A percentile compares a stretch with the other conserved stretches of the same genome.
Conservation (phyloP, 2,888 invertebrate genomes). For the Stramonita haemastoma region DNA sequence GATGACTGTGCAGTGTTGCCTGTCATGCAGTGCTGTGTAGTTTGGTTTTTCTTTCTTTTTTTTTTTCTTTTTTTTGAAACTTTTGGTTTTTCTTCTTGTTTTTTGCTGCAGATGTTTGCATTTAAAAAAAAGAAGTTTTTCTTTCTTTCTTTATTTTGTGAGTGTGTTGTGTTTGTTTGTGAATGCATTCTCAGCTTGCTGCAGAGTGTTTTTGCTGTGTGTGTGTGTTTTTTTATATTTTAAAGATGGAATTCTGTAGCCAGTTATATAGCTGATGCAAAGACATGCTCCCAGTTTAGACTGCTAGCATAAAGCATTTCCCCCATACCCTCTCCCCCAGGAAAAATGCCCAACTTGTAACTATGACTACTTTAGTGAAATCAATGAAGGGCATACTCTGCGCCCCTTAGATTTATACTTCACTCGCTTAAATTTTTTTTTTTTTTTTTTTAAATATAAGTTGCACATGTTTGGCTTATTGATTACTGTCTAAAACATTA, state of each 20-base stretch:
- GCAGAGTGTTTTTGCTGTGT: neutral
- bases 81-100: neutral
- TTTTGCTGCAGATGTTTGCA: constrained; percentile 14
- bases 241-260: neutral
- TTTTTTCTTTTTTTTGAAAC: no score
- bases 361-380: no score
- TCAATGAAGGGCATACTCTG: no score
- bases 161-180: neutral
- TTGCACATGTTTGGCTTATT: no score
- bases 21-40: constrained; percentile 28
- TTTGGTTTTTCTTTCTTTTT: neutral
- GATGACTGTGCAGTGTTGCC: constrained; percentile 24
- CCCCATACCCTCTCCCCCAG: no score
- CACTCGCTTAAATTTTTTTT: no score
- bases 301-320: neutral
- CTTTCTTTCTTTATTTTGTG: neutral
- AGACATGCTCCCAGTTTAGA: neutral
- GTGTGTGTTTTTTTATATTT: neutral
- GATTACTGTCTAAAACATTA: no score
- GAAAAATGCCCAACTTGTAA: no score
- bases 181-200: constrained; percentile 30
- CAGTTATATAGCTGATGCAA: neutral
- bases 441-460: no score
- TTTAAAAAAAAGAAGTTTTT: no score
- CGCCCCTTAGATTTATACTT: no score